phyloP scores from a whole-genome alignment of 2,797 vertebrate species.

The Smutsia gigantea region DNA sequence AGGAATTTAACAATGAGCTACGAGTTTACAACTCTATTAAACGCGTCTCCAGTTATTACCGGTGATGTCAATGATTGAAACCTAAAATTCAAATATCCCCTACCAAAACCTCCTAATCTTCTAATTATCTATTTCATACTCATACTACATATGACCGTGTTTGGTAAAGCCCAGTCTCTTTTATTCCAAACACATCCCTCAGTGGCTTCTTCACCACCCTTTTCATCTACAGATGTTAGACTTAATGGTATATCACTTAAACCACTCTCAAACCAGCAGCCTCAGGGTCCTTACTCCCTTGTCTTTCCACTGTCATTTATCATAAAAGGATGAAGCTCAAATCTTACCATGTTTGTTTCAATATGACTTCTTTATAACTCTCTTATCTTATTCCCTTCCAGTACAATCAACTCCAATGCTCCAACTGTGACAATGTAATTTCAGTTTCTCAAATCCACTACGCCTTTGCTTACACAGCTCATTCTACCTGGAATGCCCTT shows the following conservation, averaged over 20 bases:
- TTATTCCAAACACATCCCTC: background rate
- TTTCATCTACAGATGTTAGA: background rate
- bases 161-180: constrained; percentile 1
- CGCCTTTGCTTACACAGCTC: background rate
- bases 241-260: background rate
- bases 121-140: background rate
- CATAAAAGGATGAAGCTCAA: background rate
- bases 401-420: background rate
- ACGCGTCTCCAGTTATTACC: background rate
- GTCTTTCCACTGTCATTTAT: background rate
- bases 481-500: background rate
- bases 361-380: constrained; percentile 19
- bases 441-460: constrained; percentile 2
- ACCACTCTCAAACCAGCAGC: background rate
- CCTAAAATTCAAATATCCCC: constrained; percentile 10
- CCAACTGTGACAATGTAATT: background rate
- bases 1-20: background rate
- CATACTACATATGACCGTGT: background rate
- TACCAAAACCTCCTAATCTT: background rate
- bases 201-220: background rate
- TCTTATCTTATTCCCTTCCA: background rate
- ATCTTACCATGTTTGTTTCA: background rate
- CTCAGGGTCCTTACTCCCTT: background rate
- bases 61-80: background rate
- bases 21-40: background rate